Conservation (phyloP, 1,140 invertebrate species). For the Monochamus saltuarius region DNA sequence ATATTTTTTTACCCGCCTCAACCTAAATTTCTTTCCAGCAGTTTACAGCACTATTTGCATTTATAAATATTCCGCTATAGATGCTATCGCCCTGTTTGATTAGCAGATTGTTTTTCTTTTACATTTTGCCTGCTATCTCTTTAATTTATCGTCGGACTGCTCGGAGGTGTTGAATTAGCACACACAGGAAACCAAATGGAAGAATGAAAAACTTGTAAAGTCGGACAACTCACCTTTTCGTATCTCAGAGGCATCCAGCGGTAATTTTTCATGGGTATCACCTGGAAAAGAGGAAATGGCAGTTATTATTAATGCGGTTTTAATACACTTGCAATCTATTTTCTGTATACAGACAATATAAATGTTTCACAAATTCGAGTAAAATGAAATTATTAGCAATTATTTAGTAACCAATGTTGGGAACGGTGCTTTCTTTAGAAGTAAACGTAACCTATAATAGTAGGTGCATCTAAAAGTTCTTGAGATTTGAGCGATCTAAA, state of each 20-base stretch:
- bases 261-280: conserved; percentile 13
- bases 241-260: conserved; percentile 7
- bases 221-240: conserved; percentile 11
- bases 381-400: too few relatives aligned
- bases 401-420: too few relatives aligned
- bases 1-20: too few relatives aligned
- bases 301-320: too few relatives aligned
- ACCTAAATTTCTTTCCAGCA: too few relatives aligned
- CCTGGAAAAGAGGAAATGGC: conserved; percentile 12
- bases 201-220: neutral
- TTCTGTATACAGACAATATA: too few relatives aligned
- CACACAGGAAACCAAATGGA: neutral
- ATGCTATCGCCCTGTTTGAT: conserved; percentile 42
- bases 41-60: conserved; percentile 34
- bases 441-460: too few relatives aligned
- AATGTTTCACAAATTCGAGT: too few relatives aligned
- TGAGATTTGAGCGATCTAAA: too few relatives aligned
- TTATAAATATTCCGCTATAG: conserved; percentile 43
- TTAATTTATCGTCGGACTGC: conserved; percentile 28
- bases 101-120: conserved; percentile 42
- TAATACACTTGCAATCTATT: too few relatives aligned
- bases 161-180: conserved; percentile 29
- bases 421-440: too few relatives aligned
- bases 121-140: conserved; percentile 32
- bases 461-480: too few relatives aligned